Evolutionary conservation across 2,113 vertebrate species (phyloP), one percentile per base, ranked within the genome.

Genomic region (Eurystomus gularis): DNA sequence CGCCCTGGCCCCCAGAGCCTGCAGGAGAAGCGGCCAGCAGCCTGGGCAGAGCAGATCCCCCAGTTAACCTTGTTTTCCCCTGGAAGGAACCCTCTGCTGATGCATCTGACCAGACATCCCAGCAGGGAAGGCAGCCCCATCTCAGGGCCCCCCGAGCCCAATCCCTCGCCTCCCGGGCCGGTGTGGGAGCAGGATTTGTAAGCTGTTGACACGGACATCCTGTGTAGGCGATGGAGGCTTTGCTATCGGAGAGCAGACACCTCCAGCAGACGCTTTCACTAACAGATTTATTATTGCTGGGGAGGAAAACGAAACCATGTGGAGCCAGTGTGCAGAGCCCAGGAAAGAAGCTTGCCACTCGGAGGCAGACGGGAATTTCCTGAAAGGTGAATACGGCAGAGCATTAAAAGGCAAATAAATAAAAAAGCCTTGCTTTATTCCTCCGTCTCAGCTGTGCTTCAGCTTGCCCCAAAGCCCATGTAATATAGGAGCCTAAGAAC

Each of bases 291-390:
- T 94, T 83, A 54, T 79, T 62, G 69, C 90, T 86, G 88, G 31
- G 28, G 73, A 89, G 93, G 88, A 60, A 93, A 95, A 48, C 3
- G 78, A 96, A 94, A 80, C 94, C 93, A 90, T 88, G 93, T 95
- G 94, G 55, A 94, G 92, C 88, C 33, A 6, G 51, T 6, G 69
- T 1, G 70, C 68, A 6, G 44, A 65, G 84, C 71, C 69, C 44
- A 10, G 40, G 86, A 66, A 69, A 77, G 93, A 16, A 62, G 62
- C 70, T 37, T 60, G 66, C 89, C 39, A 37, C 69, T 35, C 1
- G 70, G 55, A 86, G 82, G 92, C 92, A 96, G 96, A 96, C 35
- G 61, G 96, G 97, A 92, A 96, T 95, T 94, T 97, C 95, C 96
- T 96, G 94, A 76, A 86, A 96, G 93, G 96, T 97, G 95, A 94